phyloP scores from a whole-genome alignment of 2,888 invertebrate species.

The Lottia scabra region DNA sequence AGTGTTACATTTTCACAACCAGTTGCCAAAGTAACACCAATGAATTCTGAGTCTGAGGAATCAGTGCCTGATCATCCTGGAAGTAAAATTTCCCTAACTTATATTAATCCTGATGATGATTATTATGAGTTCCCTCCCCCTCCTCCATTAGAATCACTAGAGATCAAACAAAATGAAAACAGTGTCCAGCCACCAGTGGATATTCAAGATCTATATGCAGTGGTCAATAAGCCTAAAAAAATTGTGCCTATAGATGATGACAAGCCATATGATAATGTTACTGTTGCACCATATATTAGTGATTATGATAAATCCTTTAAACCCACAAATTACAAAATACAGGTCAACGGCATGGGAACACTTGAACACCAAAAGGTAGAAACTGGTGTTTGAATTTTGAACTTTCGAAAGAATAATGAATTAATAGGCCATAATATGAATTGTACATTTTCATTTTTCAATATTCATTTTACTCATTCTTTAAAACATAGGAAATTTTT shows the following conservation, averaged over 20 bases:
- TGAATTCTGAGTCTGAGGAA: conserved; percentile 56
- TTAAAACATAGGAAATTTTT: too few relatives aligned
- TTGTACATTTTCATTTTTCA: too few relatives aligned
- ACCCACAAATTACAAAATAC: background rate
- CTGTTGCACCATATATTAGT: background rate
- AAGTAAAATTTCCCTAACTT: background rate
- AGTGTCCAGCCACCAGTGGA: background rate
- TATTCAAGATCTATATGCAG: background rate
- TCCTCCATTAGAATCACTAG: background rate
- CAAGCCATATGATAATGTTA: background rate
- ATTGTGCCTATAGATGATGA: background rate
- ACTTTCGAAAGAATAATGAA: background rate
- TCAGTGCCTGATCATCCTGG: conserved; percentile 43
- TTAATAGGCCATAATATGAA: too few relatives aligned
- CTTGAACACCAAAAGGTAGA: background rate
- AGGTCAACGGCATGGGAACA: background rate
- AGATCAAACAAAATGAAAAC: background rate
- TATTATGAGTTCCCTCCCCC: conserved; percentile 18
- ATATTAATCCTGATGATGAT: conserved; percentile 20
- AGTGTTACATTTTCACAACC: conserved; percentile 59
- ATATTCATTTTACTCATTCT: too few relatives aligned
- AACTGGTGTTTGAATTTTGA: background rate
- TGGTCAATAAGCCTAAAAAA: background rate
- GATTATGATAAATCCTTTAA: background rate
- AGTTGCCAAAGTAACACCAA: conserved; percentile 58